Percentiles rank a stretch among this genome's conserved stretches.
phyloP scores from a whole-genome alignment of 1,140 invertebrate species.

The Ceratoteleas bidentatus region DNA sequence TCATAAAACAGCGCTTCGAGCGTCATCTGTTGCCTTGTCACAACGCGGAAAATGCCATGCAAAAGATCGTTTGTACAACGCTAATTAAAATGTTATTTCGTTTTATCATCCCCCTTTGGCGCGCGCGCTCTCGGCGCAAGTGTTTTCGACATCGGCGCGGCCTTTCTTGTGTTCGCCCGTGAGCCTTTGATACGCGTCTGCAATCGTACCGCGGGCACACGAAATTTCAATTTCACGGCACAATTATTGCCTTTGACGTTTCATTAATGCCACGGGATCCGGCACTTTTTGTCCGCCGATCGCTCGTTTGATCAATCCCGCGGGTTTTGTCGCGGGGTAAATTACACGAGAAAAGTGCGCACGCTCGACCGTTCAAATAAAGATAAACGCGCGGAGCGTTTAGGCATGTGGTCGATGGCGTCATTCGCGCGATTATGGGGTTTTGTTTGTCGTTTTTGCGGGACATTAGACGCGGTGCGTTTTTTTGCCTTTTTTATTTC shows the following conservation, averaged over 20 bases:
- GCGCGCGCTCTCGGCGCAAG: slow-evolving; percentile 6
- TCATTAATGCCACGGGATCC: neutral
- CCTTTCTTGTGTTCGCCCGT: slow-evolving; percentile 13
- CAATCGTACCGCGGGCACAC: slow-evolving; percentile 3
- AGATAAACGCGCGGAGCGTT: too few species aligned
- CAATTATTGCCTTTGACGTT: slow-evolving; percentile 24
- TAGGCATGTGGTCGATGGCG: too few species aligned
- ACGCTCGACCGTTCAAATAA: too few species aligned
- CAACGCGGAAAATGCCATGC: slow-evolving; percentile 32
- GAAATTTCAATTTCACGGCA: slow-evolving; percentile 17
- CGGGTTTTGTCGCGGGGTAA: slow-evolving; percentile 7
- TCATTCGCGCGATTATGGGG: too few species aligned
- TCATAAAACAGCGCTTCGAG: slow-evolving; percentile 39
- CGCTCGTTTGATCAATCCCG: slow-evolving; percentile 4
- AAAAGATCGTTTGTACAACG: slow-evolving; percentile 38
- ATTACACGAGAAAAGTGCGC: slow-evolving; percentile 15
- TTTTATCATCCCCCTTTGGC: slow-evolving; percentile 31
- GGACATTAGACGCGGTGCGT: neutral
- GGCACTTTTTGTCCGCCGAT: neutral
- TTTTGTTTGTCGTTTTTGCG: too few species aligned
- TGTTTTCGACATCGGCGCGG: slow-evolving; percentile 24
- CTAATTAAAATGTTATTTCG: slow-evolving; percentile 56
- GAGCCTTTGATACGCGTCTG: slow-evolving; percentile 21
- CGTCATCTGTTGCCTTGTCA: slow-evolving; percentile 42
- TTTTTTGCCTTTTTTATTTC: too few species aligned